Evolutionary conservation across 2,113 vertebrate species (phyloP).

Genomic region (Euleptes europaea): DNA sequence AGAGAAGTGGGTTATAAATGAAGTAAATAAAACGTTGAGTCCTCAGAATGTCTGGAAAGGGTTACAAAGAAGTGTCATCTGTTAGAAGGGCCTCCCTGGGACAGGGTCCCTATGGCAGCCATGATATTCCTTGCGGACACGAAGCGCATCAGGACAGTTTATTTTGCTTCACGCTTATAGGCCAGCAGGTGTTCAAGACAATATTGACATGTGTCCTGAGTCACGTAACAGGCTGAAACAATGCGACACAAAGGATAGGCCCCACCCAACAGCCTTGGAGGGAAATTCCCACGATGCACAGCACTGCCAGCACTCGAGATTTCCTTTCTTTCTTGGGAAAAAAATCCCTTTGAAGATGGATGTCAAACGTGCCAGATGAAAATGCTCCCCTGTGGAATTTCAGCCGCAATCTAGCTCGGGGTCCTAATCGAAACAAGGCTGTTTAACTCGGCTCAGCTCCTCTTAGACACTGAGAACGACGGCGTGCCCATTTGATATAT

Average conservation of each 20-base stretch:
- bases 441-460: neutral
- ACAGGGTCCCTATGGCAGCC: too few species aligned
- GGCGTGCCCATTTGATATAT: neutral
- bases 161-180: neutral
- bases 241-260: neutral
- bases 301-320: neutral
- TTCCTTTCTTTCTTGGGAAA: neutral
- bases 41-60: too few species aligned
- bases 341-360: too few species aligned
- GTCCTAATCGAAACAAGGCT: neutral
- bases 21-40: too few species aligned
- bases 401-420: neutral
- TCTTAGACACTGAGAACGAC: neutral
- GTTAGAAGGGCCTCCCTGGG: too few species aligned
- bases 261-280: neutral
- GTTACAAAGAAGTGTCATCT: too few species aligned
- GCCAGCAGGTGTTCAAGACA: neutral
- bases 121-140: too few species aligned
- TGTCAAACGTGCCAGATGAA: neutral
- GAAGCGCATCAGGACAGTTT: neutral
- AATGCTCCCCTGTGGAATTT: neutral
- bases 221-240: neutral
- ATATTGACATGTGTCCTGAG: neutral
- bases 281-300: neutral
- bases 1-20: too few species aligned